Evolutionary conservation across 2,888 invertebrate genomes (phyloP).

Genomic region (Octonoba sinensis): DNA sequence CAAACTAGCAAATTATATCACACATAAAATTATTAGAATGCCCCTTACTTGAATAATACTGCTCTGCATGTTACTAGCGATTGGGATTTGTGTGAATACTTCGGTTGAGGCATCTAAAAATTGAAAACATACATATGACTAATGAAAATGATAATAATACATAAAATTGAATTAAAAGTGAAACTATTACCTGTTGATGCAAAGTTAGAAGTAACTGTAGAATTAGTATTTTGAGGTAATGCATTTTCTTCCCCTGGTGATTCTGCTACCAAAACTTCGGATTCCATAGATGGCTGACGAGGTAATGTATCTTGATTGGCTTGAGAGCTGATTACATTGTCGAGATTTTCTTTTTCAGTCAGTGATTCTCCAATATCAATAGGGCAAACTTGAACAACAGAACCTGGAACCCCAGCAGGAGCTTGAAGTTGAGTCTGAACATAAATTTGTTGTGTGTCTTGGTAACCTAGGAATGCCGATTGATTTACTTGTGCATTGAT

Average conservation of each 20-base stretch:
- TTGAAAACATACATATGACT: neutral
- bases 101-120: conserved; percentile 2
- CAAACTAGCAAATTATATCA: too few relatives aligned
- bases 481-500: neutral
- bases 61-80: neutral
- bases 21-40: too few relatives aligned
- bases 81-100: neutral
- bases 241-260: conserved; percentile 31
- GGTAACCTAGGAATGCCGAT: conserved; percentile 3
- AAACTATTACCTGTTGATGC: conserved; percentile 20
- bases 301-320: conserved; percentile 11
- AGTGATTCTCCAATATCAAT: conserved; percentile 2
- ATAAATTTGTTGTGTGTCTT: conserved; percentile 20
- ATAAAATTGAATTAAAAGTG: neutral
- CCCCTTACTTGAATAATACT: conserved; percentile 3
- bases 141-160: neutral
- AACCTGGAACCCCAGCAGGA: neutral
- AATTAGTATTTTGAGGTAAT: conserved; percentile 17
- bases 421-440: conserved; percentile 6
- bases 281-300: conserved; percentile 38
- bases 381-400: neutral
- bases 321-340: conserved; percentile 3
- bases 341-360: conserved; percentile 20
- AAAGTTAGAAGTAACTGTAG: conserved; percentile 28
- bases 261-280: conserved; percentile 15